phyloP scores from a whole-genome alignment of 1,140 invertebrate genomes.

The Hylaeus volcanicus region DNA sequence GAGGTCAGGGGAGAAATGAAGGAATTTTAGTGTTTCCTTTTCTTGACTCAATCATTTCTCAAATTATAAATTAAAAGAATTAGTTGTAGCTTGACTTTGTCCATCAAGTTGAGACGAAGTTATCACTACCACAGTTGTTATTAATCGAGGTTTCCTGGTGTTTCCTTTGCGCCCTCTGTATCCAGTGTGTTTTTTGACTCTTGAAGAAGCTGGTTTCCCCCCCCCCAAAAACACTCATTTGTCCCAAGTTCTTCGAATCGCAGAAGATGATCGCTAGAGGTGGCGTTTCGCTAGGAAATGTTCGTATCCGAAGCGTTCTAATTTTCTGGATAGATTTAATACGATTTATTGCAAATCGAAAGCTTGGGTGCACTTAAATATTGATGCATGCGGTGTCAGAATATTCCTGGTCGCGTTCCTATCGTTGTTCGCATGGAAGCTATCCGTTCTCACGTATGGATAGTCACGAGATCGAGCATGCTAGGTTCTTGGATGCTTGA shows the following conservation, averaged over 20 bases:
- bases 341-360: constrained; percentile 40
- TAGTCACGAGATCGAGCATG: constrained; percentile 1
- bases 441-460: constrained; percentile 9
- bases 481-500: neutral
- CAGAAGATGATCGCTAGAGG: neutral
- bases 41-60: too few species aligned
- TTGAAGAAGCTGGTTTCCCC: too few species aligned
- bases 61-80: too few species aligned
- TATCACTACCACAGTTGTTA: too few species aligned
- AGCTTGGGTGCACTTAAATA: constrained; percentile 23
- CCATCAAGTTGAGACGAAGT: too few species aligned
- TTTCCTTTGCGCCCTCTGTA: too few species aligned
- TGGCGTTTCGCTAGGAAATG: neutral
- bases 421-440: constrained; percentile 1
- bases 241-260: neutral
- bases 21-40: too few species aligned
- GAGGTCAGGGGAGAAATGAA: too few species aligned
- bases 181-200: too few species aligned
- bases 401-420: constrained; percentile 6
- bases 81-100: too few species aligned
- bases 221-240: too few species aligned
- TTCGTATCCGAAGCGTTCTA: neutral
- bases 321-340: constrained; percentile 14
- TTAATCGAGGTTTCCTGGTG: too few species aligned
- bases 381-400: constrained; percentile 38